Evolutionary conservation across 2,888 invertebrate species (phyloP).

Genomic region (Nomada fabriciana): DNA sequence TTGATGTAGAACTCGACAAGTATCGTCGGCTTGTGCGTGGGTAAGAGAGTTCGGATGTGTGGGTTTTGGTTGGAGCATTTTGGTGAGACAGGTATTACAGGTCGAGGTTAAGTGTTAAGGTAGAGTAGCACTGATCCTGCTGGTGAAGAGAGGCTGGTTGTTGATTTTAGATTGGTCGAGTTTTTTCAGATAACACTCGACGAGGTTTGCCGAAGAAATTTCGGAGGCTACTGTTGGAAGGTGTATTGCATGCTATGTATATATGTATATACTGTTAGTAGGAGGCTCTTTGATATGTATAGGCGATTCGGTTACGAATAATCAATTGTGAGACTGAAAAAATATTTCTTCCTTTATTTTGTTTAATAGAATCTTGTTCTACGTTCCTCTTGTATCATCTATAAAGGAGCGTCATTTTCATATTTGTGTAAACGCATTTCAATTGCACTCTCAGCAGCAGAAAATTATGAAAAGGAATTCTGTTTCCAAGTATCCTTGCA

Average conservation of each 20-base stretch:
- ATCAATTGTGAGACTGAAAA: not conserved
- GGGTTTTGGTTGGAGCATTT: not conserved
- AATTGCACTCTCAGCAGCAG: not conserved
- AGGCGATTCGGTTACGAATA: not conserved
- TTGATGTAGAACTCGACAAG: too few relatives aligned
- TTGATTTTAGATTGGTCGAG: not conserved
- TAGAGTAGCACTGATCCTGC: not conserved
- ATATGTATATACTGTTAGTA: not conserved
- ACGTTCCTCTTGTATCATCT: too few relatives aligned
- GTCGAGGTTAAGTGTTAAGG: not conserved
- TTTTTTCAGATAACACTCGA: not conserved
- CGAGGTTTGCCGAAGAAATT: not conserved
- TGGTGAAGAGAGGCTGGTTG: not conserved
- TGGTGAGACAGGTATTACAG: too few relatives aligned
- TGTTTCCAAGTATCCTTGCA: not conserved
- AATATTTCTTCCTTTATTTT: not conserved
- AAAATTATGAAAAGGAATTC: not conserved
- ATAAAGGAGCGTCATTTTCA: too few relatives aligned
- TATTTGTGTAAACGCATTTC: too few relatives aligned
- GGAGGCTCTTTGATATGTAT: not conserved
- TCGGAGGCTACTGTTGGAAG: slow-evolving; percentile 4
- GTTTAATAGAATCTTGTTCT: not conserved
- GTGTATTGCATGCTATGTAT: not conserved
- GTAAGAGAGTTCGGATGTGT: too few relatives aligned
- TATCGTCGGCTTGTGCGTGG: too few relatives aligned